Conservation (phyloP, 2,888 invertebrate species). For the Vanessa cardui region DNA sequence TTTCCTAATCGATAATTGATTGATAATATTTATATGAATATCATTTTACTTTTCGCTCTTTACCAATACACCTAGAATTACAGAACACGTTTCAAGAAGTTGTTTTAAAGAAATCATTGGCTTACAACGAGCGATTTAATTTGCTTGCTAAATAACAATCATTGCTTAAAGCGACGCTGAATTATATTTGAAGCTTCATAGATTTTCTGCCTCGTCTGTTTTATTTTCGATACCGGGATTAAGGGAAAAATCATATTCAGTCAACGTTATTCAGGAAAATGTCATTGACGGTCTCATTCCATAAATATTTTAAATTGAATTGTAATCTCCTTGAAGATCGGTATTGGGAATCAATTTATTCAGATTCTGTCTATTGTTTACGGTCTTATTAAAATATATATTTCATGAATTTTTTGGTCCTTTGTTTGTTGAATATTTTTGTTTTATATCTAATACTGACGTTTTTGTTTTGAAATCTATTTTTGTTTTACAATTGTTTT, state of each 20-base stretch:
- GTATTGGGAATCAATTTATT: constrained; percentile 24
- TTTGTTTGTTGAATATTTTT: no score
- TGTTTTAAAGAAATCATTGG: constrained; percentile 34
- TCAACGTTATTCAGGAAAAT: constrained; percentile 3
- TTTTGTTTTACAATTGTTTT: no score
- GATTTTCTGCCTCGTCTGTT: constrained; percentile 61
- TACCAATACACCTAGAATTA: neutral
- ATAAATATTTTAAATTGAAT: constrained; percentile 30
- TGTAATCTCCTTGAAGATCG: constrained; percentile 15
- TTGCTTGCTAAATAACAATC: constrained; percentile 31
- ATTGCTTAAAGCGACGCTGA: neutral
- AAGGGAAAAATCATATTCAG: constrained; percentile 8
- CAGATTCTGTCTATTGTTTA: constrained; percentile 11
- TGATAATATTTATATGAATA: no score
- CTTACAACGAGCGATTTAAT: constrained; percentile 35
- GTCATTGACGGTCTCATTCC: constrained; percentile 4
- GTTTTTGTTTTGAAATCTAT: no score
- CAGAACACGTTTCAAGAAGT: constrained; percentile 9
- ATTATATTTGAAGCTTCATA: constrained; percentile 53
- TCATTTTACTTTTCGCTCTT: constrained; percentile 1
- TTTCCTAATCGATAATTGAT: no score
- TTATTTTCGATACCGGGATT: constrained; percentile 45
- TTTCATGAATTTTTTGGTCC: no score
- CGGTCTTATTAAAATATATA: neutral
- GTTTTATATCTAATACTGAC: no score